Conservation (phyloP, 2,888 invertebrate genomes). For the Harpagoxenus sublaevis region DNA sequence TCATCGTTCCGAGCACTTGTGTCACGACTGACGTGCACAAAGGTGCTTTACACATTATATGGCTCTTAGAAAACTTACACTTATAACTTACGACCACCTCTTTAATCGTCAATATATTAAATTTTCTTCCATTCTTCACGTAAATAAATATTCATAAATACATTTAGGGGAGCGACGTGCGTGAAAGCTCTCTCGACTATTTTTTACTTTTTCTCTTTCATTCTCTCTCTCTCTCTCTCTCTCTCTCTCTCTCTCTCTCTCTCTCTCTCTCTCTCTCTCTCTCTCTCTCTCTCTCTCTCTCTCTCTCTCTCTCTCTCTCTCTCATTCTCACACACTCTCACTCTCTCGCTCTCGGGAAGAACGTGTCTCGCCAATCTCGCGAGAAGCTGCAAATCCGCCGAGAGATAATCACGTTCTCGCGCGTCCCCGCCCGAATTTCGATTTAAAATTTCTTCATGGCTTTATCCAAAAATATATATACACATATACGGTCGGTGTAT, state of each 20-base stretch:
- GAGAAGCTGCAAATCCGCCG: conserved; percentile 58
- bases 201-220: conserved; percentile 4
- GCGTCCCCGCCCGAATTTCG: conserved; percentile 74
- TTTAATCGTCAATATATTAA: conserved; percentile 82
- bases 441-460: conserved; percentile 73
- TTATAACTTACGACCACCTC: conserved; percentile 74
- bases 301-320: neutral
- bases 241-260: conserved; percentile 7
- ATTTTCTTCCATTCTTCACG: conserved; percentile 78
- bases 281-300: conserved; percentile 1
- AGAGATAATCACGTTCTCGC: conserved; percentile 62
- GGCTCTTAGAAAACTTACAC: conserved; percentile 78
- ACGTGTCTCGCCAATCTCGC: conserved; percentile 34
- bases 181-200: conserved; percentile 60
- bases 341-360: conserved; percentile 37
- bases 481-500: conserved; percentile 80
- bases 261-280: conserved; percentile 3
- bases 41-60: conserved; percentile 61
- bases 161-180: conserved; percentile 67
- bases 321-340: conserved; percentile 7
- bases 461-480: conserved; percentile 84
- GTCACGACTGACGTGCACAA: conserved; percentile 49
- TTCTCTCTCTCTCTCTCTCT: conserved; percentile 9
- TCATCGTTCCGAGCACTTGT: conserved; percentile 57
- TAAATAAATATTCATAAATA: conserved; percentile 82